These are phyloP conservation scores for Chrysocyon brachyurus DNA, from an alignment of 2,797 vertebrate species.

Conservation along the genomic window DNA sequence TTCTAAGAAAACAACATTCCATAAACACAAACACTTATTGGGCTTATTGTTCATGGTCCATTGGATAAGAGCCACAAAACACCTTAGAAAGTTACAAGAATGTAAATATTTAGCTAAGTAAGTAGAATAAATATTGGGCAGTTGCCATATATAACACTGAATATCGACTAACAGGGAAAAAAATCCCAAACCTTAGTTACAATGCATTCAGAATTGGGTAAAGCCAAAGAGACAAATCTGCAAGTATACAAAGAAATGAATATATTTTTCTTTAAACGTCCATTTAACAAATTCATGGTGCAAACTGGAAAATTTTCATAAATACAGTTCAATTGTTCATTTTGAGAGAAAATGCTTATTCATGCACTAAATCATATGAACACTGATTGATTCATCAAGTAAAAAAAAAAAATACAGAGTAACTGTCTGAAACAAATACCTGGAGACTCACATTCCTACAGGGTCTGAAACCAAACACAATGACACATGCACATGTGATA, in stretches of 20 bases:
- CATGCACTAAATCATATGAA: slow-evolving; percentile 87
- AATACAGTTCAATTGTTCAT: slow-evolving; percentile 85
- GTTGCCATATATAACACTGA: slow-evolving; percentile 84
- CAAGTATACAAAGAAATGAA: slow-evolving; percentile 87
- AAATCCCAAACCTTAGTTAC: slow-evolving; percentile 80
- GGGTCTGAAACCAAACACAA: slow-evolving; percentile 85
- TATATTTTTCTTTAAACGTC: slow-evolving; percentile 85
- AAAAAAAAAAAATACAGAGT: slow-evolving; percentile 67
- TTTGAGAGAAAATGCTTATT: slow-evolving; percentile 86
- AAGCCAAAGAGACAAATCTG: slow-evolving; percentile 86
- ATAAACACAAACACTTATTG: slow-evolving; percentile 89
- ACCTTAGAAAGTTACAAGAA: slow-evolving; percentile 87
- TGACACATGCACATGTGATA: slow-evolving; percentile 87
- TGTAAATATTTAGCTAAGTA: slow-evolving; percentile 87
- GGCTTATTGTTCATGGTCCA: slow-evolving; percentile 85
- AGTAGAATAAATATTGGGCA: slow-evolving; percentile 84
- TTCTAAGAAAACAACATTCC: slow-evolving; percentile 86
- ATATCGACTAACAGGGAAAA: slow-evolving; percentile 82
- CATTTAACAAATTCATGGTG: slow-evolving; percentile 85
- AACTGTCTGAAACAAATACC: slow-evolving; percentile 80
- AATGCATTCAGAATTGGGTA: slow-evolving; percentile 85
- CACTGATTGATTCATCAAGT: slow-evolving; percentile 73
- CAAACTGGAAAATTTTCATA: slow-evolving; percentile 85
- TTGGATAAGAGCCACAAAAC: slow-evolving; percentile 87
- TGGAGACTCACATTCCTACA: slow-evolving; percentile 84